Percentiles rank a stretch among this genome's conserved stretches.
These are phyloP conservation scores for Heliconius congener DNA, from an alignment of 1,140 invertebrate genomes.

Conservation along the genomic window DNA sequence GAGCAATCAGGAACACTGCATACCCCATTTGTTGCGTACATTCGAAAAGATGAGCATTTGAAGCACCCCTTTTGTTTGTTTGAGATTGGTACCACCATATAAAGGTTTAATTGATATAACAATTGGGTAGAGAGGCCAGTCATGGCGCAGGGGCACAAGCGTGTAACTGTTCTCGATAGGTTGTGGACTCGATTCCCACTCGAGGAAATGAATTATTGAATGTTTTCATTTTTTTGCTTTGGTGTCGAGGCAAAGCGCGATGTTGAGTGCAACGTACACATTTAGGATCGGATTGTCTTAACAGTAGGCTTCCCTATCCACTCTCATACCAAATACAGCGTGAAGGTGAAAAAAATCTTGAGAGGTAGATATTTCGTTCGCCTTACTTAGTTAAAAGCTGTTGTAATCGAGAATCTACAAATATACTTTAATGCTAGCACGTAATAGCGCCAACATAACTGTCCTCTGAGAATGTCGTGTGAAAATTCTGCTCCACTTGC, in stretches of 20 bases:
- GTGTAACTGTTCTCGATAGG: no score
- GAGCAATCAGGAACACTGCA: constrained; percentile 62
- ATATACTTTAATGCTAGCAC: neutral
- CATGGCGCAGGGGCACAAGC: no score
- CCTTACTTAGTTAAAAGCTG: neutral
- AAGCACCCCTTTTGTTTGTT: constrained; percentile 32
- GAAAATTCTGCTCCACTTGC: constrained; percentile 1
- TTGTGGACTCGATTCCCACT: no score
- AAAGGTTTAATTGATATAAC: neutral
- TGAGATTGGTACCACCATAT: neutral
- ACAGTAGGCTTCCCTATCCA: no score
- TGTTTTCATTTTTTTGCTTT: no score
- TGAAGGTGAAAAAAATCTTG: no score
- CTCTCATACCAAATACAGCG: no score
- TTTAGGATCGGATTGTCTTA: no score
- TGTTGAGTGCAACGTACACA: no score
- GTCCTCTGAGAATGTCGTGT: neutral
- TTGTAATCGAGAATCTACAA: neutral
- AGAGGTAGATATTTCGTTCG: neutral
- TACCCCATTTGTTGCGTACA: constrained; percentile 49
- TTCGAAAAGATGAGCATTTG: constrained; percentile 44
- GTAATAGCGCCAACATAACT: constrained; percentile 1
- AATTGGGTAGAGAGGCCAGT: no score
- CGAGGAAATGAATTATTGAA: no score
- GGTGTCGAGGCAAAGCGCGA: no score